Evolutionary conservation across 2,113 vertebrate genomes (phyloP).

Genomic region (Mustela lutreola): DNA sequence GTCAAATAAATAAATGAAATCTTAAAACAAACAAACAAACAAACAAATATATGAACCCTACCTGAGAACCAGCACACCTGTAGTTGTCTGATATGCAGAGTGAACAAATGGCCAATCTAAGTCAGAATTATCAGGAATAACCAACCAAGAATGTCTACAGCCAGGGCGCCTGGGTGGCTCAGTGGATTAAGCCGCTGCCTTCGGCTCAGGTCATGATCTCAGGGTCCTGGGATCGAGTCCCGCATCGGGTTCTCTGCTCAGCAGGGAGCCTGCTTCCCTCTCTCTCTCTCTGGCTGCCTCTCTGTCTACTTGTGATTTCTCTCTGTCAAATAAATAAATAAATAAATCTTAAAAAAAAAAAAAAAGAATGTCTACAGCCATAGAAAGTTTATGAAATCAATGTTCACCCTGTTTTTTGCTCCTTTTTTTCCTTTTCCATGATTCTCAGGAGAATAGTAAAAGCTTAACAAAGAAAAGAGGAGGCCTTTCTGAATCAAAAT

Average conservation of each 20-base stretch:
- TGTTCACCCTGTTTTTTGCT: neutral
- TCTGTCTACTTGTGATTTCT: too few species aligned
- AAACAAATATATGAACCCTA: neutral
- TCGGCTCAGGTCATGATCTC: too few species aligned
- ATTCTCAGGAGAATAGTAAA: neutral
- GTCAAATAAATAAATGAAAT: too few species aligned
- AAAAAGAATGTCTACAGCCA: neutral
- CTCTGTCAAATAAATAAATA: too few species aligned
- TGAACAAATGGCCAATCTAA: neutral
- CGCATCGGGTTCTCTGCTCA: too few species aligned
- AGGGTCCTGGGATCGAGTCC: too few species aligned
- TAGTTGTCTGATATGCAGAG: neutral
- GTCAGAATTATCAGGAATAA: neutral
- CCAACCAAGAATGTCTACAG: neutral
- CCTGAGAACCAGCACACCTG: neutral
- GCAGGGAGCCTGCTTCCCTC: too few species aligned
- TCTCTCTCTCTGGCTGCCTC: too few species aligned
- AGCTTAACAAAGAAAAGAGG: neutral
- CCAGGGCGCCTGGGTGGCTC: too few species aligned
- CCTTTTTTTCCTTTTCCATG: neutral
- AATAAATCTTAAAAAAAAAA: too few species aligned
- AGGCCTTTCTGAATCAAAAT: neutral
- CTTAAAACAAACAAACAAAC: too few species aligned
- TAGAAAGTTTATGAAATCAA: neutral
- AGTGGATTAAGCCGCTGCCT: too few species aligned